A percentile compares a stretch with the other conserved stretches of the same genome.
phyloP scores from a whole-genome alignment of 2,797 vertebrate genomes.

The Adelosebastes latens region DNA sequence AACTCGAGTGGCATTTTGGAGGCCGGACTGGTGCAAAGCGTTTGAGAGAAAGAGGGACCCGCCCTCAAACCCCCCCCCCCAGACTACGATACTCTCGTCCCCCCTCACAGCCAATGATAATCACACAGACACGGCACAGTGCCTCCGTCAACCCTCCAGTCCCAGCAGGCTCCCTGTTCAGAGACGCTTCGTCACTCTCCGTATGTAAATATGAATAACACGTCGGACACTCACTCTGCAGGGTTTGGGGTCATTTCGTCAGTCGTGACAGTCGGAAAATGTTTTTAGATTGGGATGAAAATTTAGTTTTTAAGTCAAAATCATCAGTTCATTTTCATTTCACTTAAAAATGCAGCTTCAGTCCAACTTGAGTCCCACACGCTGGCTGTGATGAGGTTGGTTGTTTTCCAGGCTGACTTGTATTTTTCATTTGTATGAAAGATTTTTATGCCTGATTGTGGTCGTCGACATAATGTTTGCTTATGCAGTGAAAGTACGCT shows the following conservation, averaged over 20 bases:
- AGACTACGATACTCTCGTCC: conserved; percentile 49
- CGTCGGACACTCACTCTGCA: conserved; percentile 53
- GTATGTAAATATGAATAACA: conserved; percentile 68
- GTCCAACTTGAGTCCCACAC: conserved; percentile 46
- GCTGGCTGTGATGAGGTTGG: conserved; percentile 57
- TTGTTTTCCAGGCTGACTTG: conserved; percentile 53
- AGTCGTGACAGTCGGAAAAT: conserved; percentile 30
- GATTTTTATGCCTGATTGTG: conserved; percentile 35
- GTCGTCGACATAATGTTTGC: conserved; percentile 27
- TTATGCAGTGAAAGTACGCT: conserved; percentile 35
- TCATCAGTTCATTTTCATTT: conserved; percentile 44
- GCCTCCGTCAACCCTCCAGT: conserved; percentile 49
- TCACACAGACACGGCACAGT: conserved; percentile 65
- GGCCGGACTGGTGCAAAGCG: conserved; percentile 61
- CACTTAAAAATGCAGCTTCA: conserved; percentile 50
- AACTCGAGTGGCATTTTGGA: conserved; percentile 67
- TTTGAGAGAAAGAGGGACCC: conserved; percentile 51
- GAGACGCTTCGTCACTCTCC: conserved; percentile 47
- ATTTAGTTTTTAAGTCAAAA: not conserved
- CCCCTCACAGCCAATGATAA: conserved; percentile 66
- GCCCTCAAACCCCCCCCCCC: conserved; percentile 24
- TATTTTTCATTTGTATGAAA: conserved; percentile 53
- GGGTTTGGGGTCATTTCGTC: conserved; percentile 51
- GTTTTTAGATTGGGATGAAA: conserved; percentile 41
- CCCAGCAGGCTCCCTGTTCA: conserved; percentile 42